phyloP scores from a whole-genome alignment of 2,113 vertebrate genomes.

The Columbina picui region DNA sequence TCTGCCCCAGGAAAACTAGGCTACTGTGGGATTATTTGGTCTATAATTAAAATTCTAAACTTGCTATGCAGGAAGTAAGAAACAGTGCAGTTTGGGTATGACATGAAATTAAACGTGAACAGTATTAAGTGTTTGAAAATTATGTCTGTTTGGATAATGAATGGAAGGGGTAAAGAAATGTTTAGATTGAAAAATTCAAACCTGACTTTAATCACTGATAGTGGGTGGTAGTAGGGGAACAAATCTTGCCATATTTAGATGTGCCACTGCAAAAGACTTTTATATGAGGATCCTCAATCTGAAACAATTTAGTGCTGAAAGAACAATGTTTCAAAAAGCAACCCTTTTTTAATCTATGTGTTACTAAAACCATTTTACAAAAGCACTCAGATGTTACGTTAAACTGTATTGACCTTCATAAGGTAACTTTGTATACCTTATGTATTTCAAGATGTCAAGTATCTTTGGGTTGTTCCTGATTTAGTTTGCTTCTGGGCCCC shows the following conservation, averaged over 20 bases:
- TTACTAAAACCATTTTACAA: not conserved
- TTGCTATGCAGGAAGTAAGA: not conserved
- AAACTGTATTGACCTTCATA: not conserved
- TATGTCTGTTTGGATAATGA: not conserved
- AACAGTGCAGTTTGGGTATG: not conserved
- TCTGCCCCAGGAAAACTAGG: not conserved
- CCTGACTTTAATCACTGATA: not conserved
- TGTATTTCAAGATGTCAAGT: not conserved
- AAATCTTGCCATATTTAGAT: not conserved
- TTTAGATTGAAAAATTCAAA: not conserved
- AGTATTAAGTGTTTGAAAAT: not conserved
- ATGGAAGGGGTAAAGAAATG: not conserved
- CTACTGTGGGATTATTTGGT: not conserved
- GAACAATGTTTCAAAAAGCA: not conserved
- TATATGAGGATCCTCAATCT: not conserved
- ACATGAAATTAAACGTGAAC: not conserved
- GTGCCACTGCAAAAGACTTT: not conserved
- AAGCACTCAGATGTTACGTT: not conserved
- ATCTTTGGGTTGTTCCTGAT: not conserved
- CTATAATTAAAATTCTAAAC: not conserved
- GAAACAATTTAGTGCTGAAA: not conserved
- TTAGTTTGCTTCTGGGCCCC: not conserved
- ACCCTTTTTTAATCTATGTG: not conserved
- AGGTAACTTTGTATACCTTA: not conserved
- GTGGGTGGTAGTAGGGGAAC: not conserved